Percentiles rank a stretch among this genome's conserved stretches.
Conservation (phyloP, 2,113 vertebrate species). For the Prionailurus bengalensis region DNA sequence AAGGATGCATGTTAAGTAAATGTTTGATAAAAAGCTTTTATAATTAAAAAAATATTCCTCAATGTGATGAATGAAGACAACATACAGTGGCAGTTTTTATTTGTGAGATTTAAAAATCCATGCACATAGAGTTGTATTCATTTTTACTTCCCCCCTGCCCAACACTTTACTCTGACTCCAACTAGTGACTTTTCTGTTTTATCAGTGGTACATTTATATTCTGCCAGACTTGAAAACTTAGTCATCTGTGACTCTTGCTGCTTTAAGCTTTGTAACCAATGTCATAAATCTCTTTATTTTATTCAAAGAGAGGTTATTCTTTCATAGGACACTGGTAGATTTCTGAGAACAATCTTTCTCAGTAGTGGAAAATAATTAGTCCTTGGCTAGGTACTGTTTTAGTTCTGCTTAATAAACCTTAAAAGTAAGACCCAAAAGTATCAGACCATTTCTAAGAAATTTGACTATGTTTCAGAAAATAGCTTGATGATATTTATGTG, state of each 20-base stretch:
- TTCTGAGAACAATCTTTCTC: neutral
- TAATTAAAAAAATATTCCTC: neutral
- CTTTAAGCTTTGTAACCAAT: neutral
- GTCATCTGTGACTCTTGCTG: constrained; percentile 30
- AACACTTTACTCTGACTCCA: neutral
- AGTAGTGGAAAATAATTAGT: neutral
- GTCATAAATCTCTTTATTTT: constrained; percentile 12
- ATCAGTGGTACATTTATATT: neutral
- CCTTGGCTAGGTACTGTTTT: neutral
- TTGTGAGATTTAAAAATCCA: neutral
- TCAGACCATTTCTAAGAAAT: neutral
- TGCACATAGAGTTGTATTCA: neutral
- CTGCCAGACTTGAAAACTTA: constrained; percentile 25
- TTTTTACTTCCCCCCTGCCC: neutral
- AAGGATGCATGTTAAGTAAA: constrained; percentile 81
- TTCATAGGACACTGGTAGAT: neutral
- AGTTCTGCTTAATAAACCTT: neutral
- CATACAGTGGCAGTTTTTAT: neutral
- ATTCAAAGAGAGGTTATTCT: constrained; percentile 35
- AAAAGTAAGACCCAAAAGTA: neutral
- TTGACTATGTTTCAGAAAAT: neutral
- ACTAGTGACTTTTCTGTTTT: neutral
- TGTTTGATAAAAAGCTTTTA: constrained; percentile 50
- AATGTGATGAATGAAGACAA: neutral
- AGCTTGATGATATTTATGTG: neutral